phyloP scores from a whole-genome alignment of 2,888 invertebrate genomes.

The Sturmia bella region DNA sequence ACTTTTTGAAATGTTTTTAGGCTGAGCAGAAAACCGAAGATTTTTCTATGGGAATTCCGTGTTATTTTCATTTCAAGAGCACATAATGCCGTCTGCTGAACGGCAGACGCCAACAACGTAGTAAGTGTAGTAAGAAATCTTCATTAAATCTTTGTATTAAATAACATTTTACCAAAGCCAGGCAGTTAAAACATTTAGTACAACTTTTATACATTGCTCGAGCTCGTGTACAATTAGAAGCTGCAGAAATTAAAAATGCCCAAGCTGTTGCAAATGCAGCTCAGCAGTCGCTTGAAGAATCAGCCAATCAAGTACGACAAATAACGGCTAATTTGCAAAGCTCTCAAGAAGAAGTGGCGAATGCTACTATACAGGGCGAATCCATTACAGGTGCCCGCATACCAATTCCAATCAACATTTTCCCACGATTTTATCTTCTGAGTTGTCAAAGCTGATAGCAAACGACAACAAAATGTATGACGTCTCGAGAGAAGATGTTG shows the following conservation, averaged over 20 bases:
- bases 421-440: too few relatives aligned
- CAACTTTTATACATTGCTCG: constrained; percentile 81
- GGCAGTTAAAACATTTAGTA: constrained; percentile 76
- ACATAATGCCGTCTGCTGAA: constrained; percentile 8
- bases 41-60: too few relatives aligned
- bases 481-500: too few relatives aligned
- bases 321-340: constrained; percentile 79
- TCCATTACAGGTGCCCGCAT: too few relatives aligned
- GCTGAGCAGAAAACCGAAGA: too few relatives aligned
- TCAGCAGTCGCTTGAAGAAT: constrained; percentile 79
- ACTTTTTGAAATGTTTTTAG: too few relatives aligned
- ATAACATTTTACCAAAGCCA: constrained; percentile 54
- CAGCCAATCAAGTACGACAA: constrained; percentile 80
- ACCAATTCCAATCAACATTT: too few relatives aligned
- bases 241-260: constrained; percentile 80
- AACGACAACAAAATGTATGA: too few relatives aligned
- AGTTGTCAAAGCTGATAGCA: too few relatives aligned
- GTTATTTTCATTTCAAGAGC: constrained; percentile 41
- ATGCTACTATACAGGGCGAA: too few relatives aligned
- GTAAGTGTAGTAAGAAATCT: constrained; percentile 47
- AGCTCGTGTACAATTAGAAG: constrained; percentile 81
- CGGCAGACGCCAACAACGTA: constrained; percentile 13
- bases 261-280: constrained; percentile 80
- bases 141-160: background rate
- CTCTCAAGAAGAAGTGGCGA: constrained; percentile 81